phyloP scores from a whole-genome alignment of 2,797 vertebrate genomes.

The Iguana delicatissima region DNA sequence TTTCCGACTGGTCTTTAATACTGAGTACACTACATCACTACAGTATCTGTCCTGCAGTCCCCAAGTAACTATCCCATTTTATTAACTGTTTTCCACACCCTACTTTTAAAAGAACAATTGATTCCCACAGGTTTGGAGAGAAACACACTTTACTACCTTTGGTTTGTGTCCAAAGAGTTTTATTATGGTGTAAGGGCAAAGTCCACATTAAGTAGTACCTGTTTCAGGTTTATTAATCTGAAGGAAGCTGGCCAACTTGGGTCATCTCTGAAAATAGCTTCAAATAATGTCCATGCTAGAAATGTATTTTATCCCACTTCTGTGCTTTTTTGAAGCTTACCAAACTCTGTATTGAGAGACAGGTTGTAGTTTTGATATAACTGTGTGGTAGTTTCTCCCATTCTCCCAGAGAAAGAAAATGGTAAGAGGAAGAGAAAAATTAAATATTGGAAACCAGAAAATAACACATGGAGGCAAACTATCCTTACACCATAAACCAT shows the following conservation, averaged over 20 bases:
- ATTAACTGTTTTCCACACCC: not conserved
- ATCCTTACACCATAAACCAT: not conserved
- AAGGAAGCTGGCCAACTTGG: conserved; percentile 3
- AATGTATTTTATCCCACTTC: conserved; percentile 1
- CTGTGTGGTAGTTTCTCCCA: not conserved
- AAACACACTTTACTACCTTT: conserved; percentile 2
- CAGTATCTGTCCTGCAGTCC: not conserved
- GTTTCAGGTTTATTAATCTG: conserved; percentile 7
- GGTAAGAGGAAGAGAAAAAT: not conserved
- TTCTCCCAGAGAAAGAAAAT: not conserved
- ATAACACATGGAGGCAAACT: not conserved
- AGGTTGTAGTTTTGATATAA: conserved; percentile 7
- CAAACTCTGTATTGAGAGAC: not conserved
- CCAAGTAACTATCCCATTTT: not conserved
- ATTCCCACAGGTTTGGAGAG: not conserved
- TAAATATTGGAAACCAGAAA: not conserved
- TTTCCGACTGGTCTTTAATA: not conserved
- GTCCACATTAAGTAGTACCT: not conserved
- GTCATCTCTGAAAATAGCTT: conserved; percentile 23
- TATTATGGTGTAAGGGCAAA: conserved; percentile 10
- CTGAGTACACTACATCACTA: not conserved
- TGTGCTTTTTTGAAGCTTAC: conserved; percentile 8
- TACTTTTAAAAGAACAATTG: not conserved
- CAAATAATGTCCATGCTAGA: conserved; percentile 10
- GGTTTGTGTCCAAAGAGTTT: not conserved